These are phyloP conservation scores for Chascanopsetta lugubris DNA, from an alignment of 2,113 vertebrate genomes.

Conservation along the genomic window DNA sequence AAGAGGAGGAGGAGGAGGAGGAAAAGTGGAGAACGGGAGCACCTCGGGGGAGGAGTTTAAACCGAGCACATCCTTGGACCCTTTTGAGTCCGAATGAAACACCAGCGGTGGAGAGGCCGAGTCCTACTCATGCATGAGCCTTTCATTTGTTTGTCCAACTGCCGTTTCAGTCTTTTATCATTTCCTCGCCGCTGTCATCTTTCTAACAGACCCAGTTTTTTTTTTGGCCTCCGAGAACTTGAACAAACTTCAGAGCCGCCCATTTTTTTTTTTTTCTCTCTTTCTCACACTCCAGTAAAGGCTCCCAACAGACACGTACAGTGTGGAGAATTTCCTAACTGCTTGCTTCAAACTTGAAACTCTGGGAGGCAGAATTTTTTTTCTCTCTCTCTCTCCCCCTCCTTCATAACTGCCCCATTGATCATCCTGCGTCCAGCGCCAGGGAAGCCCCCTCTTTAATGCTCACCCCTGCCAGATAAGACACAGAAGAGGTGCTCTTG, in stretches of 20 bases:
- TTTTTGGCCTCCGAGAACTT: slow-evolving; percentile 47
- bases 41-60: slow-evolving; percentile 56
- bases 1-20: too few relatives aligned
- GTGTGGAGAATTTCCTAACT: slow-evolving; percentile 40
- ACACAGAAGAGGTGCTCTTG: slow-evolving; percentile 7
- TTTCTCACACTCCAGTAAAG: slow-evolving; percentile 49
- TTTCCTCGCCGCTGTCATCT: slow-evolving; percentile 58
- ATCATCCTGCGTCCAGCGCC: slow-evolving; percentile 32
- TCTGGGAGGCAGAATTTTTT: slow-evolving; percentile 52
- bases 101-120: slow-evolving; percentile 11
- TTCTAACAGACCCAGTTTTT: slow-evolving; percentile 70
- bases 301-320: slow-evolving; percentile 61
- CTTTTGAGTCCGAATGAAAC: slow-evolving; percentile 43
- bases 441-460: slow-evolving; percentile 36
- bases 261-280: slow-evolving; percentile 13
- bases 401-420: slow-evolving; percentile 46
- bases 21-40: slow-evolving; percentile 41
- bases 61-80: slow-evolving; percentile 46
- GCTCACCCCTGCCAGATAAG: slow-evolving; percentile 22
- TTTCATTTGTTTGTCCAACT: slow-evolving; percentile 59
- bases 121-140: slow-evolving; percentile 28
- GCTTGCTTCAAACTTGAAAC: slow-evolving; percentile 47
- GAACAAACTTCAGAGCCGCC: slow-evolving; percentile 33
- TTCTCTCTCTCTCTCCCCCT: not conserved
- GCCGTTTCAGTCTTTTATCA: slow-evolving; percentile 50